A percentile compares a stretch with the other conserved stretches of the same genome.
Evolutionary conservation across 2,888 invertebrate genomes (phyloP).

Genomic region (Drosophila paramelanica): DNA sequence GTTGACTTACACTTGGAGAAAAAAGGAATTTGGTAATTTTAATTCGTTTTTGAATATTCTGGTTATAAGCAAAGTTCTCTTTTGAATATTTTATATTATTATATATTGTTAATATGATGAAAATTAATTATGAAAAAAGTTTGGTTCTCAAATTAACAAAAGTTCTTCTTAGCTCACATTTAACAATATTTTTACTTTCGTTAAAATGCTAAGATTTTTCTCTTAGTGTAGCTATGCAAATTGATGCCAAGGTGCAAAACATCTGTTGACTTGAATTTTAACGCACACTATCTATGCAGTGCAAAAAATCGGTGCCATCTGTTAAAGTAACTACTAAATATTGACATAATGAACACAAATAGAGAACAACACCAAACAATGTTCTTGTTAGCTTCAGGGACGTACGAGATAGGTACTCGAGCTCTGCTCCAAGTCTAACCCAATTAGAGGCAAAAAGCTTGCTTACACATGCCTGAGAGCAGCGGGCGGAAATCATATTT

Average conservation of each 20-base stretch:
- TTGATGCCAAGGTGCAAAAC: constrained; percentile 47
- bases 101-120: no score
- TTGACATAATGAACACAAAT: not conserved
- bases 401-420: constrained; percentile 34
- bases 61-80: no score
- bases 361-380: constrained; percentile 5
- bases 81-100: no score
- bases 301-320: constrained; percentile 4
- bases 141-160: no score
- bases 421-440: constrained; percentile 34
- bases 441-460: constrained; percentile 48
- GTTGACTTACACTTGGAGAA: constrained; percentile 20
- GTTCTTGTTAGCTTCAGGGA: constrained; percentile 54
- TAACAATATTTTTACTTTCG: no score
- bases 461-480: constrained; percentile 41
- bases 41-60: no score
- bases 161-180: no score
- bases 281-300: not conserved
- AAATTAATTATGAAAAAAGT: no score
- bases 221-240: constrained; percentile 24
- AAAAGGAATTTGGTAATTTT: not conserved
- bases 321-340: constrained; percentile 6
- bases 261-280: constrained; percentile 47
- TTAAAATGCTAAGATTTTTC: not conserved
- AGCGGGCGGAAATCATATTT: constrained; percentile 73